These are phyloP conservation scores for Atta colombica DNA, from an alignment of 1,140 invertebrate species.

Conservation along the genomic window DNA sequence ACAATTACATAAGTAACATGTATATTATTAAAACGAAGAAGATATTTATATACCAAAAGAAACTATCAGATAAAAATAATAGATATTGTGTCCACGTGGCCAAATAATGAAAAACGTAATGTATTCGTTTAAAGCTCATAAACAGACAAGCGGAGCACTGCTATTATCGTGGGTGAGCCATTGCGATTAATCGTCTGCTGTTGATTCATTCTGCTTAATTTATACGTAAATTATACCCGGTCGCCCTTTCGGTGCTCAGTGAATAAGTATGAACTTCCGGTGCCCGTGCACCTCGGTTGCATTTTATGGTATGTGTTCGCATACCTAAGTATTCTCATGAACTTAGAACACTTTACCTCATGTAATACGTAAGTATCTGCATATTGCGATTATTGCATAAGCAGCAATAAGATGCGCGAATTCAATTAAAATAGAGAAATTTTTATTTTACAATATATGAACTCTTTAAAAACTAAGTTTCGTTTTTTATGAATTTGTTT, in stretches of 20 bases:
- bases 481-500: background rate
- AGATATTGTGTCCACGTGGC: constrained; percentile 81
- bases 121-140: constrained; percentile 79
- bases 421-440: background rate
- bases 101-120: constrained; percentile 82
- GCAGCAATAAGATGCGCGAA: background rate
- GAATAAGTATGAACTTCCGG: constrained; percentile 86
- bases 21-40: constrained; percentile 12
- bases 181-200: constrained; percentile 83
- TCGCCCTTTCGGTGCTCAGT: constrained; percentile 84
- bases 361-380: constrained; percentile 11
- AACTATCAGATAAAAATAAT: constrained; percentile 51
- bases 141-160: constrained; percentile 76
- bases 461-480: background rate
- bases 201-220: constrained; percentile 81
- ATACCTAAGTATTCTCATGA: constrained; percentile 3
- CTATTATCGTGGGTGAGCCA: constrained; percentile 76
- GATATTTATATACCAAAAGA: constrained; percentile 66
- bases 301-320: constrained; percentile 52
- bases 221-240: constrained; percentile 81
- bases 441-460: constrained; percentile 10
- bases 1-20: background rate
- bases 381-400: background rate
- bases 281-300: constrained; percentile 76
- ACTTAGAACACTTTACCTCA: constrained; percentile 14